These are phyloP conservation scores for Syndactyla subalaris DNA, from an alignment of 2,797 vertebrate genomes.

Conservation along the genomic window DNA sequence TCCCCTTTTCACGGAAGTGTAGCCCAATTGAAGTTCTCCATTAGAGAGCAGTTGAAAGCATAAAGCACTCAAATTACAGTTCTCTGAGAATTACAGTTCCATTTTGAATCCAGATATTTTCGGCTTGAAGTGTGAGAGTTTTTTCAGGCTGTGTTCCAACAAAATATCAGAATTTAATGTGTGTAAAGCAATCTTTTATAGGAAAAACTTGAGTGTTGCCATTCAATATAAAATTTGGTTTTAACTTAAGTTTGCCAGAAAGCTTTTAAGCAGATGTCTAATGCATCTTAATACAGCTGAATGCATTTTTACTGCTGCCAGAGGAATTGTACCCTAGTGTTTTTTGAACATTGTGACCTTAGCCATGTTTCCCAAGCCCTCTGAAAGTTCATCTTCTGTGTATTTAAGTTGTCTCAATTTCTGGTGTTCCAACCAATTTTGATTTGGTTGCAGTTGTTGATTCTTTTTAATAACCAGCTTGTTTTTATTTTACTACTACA, in stretches of 20 bases:
- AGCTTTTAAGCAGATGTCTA: slow-evolving; percentile 18
- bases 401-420: not conserved
- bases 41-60: not conserved
- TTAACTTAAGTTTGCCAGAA: slow-evolving; percentile 21
- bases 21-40: not conserved
- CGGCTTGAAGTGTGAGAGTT: not conserved
- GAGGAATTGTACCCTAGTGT: not conserved
- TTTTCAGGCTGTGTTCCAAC: slow-evolving; percentile 13
- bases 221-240: not conserved
- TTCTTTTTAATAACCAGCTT: not conserved
- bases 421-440: not conserved
- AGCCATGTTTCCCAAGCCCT: not conserved
- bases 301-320: not conserved
- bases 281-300: not conserved
- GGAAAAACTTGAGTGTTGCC: slow-evolving; percentile 15
- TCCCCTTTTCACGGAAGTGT: not conserved
- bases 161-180: not conserved
- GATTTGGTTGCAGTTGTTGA: not conserved
- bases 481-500: not conserved
- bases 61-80: not conserved
- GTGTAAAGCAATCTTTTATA: not conserved
- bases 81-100: not conserved
- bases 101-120: slow-evolving; percentile 21
- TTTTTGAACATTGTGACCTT: not conserved
- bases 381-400: not conserved